These are phyloP conservation scores for Rhincodon typus DNA, from an alignment of 2,797 vertebrate species.

Conservation along the genomic window DNA sequence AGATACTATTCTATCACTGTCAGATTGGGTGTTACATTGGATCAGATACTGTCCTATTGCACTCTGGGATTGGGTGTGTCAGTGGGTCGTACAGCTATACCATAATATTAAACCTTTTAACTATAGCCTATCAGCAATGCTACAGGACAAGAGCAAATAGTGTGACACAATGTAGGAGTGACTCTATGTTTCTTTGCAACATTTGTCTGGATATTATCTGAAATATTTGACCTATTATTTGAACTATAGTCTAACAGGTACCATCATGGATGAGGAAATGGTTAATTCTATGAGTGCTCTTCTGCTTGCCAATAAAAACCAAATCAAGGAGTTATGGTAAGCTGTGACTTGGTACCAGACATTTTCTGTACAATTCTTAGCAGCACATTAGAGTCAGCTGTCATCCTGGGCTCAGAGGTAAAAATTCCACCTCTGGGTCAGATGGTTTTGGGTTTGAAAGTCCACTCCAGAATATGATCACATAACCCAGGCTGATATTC, in stretches of 20 bases:
- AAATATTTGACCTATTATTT: neutral
- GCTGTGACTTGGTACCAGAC: neutral
- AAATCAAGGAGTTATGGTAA: conserved; percentile 36
- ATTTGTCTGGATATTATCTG: neutral
- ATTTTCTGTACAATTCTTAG: neutral
- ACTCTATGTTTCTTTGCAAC: neutral
- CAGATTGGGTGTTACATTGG: neutral
- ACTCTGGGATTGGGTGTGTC: neutral
- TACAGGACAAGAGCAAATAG: neutral
- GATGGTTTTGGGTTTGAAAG: neutral
- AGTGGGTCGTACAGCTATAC: neutral
- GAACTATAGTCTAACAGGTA: neutral
- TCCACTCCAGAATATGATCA: neutral
- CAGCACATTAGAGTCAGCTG: neutral
- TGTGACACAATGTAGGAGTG: neutral
- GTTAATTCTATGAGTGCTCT: conserved; percentile 17
- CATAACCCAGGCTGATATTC: neutral
- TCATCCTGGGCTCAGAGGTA: neutral
- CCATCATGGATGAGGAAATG: conserved; percentile 20
- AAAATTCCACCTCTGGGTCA: neutral
- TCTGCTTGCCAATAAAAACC: conserved; percentile 4
- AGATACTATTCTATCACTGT: neutral
- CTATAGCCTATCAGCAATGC: neutral
- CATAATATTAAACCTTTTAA: neutral
- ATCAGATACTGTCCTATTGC: neutral